Evolutionary conservation across 2,113 vertebrate species (phyloP).

Genomic region (Silurus glanis): DNA sequence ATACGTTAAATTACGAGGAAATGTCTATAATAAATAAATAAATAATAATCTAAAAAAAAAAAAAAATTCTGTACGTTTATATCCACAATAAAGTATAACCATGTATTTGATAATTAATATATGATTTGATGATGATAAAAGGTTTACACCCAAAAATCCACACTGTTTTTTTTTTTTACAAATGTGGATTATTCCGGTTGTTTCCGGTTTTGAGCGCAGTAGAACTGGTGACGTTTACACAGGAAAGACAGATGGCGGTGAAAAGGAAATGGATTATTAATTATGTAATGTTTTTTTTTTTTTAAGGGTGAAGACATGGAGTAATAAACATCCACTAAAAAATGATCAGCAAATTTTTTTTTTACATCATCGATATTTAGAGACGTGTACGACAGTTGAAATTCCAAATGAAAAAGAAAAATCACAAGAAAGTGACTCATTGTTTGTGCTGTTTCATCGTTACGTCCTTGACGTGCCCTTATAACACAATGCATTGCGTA

Average conservation of each 20-base stretch:
- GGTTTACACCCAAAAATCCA: too few relatives aligned
- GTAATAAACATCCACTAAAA: too few relatives aligned
- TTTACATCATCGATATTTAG: not conserved
- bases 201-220: not conserved
- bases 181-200: not conserved
- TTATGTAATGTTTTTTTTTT: not conserved
- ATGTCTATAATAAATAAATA: not conserved
- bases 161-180: too few relatives aligned
- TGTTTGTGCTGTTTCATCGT: not conserved
- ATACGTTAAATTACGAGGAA: not conserved
- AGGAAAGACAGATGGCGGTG: too few relatives aligned
- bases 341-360: not conserved
- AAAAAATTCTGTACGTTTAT: too few relatives aligned
- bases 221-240: too few relatives aligned
- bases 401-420: not conserved
- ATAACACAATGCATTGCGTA: too few relatives aligned
- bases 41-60: too few relatives aligned
- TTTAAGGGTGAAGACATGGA: too few relatives aligned
- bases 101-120: too few relatives aligned
- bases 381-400: not conserved
- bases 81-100: too few relatives aligned
- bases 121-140: too few relatives aligned
- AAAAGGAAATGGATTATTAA: not conserved
- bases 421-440: not conserved
- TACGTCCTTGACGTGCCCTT: not conserved